phyloP scores from a whole-genome alignment of 2,888 invertebrate species.

The Sinotaia quadrata region DNA sequence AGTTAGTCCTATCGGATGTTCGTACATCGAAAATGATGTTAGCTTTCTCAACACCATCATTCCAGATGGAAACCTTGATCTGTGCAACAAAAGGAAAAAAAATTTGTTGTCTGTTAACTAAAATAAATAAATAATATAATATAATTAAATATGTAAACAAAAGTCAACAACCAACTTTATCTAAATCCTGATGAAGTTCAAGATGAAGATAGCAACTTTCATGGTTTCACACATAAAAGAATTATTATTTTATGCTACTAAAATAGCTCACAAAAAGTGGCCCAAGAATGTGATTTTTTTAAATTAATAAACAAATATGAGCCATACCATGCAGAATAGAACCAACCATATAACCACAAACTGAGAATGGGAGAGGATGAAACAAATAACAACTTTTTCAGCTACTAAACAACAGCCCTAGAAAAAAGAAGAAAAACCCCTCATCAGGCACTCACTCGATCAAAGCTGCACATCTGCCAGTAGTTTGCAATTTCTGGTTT shows the following conservation, averaged over 20 bases:
- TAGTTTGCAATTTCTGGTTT: constrained; percentile 54
- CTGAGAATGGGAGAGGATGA: no score
- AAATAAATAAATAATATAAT: background rate
- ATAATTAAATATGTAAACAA: background rate
- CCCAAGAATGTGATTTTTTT: no score
- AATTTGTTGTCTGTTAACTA: background rate
- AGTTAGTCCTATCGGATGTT: constrained; percentile 47
- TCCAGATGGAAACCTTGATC: constrained; percentile 54
- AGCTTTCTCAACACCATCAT: constrained; percentile 51
- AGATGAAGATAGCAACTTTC: no score
- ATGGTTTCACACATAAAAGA: no score
- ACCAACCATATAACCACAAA: no score
- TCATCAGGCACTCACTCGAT: constrained; percentile 38
- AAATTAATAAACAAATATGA: no score
- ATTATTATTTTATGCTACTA: no score
- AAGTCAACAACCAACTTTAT: no score
- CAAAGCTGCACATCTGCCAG: constrained; percentile 52
- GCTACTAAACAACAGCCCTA: background rate
- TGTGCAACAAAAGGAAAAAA: constrained; percentile 19
- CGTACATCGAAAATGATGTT: constrained; percentile 51
- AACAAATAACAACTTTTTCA: background rate
- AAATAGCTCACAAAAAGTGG: no score
- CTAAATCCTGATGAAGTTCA: no score
- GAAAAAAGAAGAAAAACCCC: background rate
- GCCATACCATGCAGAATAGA: no score